phyloP scores from a whole-genome alignment of 2,888 invertebrate species.

The Cylloceria caligata region DNA sequence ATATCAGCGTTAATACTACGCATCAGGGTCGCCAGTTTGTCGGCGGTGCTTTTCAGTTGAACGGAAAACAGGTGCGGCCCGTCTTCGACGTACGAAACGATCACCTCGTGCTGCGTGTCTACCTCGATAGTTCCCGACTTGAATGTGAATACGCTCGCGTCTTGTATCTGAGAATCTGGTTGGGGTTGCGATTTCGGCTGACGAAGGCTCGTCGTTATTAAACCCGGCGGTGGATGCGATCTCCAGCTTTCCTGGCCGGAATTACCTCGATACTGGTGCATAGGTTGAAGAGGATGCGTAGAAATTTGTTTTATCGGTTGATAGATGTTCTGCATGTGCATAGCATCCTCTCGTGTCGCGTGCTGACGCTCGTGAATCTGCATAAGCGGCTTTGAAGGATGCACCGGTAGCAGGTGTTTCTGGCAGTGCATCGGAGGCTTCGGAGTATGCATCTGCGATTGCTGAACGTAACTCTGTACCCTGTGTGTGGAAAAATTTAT shows the following conservation, averaged over 20 bases:
- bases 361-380: constrained; percentile 20
- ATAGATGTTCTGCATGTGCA: constrained; percentile 12
- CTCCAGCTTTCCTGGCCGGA: constrained; percentile 45
- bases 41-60: constrained; percentile 88
- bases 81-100: constrained; percentile 92
- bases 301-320: not conserved
- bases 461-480: constrained; percentile 14
- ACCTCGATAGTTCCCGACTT: constrained; percentile 84
- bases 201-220: not conserved
- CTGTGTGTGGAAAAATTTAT: not conserved
- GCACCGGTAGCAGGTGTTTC: not conserved
- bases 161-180: constrained; percentile 59
- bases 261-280: not conserved
- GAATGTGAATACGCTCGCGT: constrained; percentile 82
- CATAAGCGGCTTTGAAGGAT: not conserved
- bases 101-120: constrained; percentile 88
- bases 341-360: not conserved
- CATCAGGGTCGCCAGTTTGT: constrained; percentile 89
- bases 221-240: constrained; percentile 6
- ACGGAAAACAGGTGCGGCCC: constrained; percentile 92
- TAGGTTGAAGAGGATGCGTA: constrained; percentile 5
- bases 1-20: constrained; percentile 88
- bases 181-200: constrained; percentile 51
- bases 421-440: not conserved
- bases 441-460: not conserved